Conservation (phyloP, 2,888 invertebrate genomes). For the Loripinus fragilis region DNA sequence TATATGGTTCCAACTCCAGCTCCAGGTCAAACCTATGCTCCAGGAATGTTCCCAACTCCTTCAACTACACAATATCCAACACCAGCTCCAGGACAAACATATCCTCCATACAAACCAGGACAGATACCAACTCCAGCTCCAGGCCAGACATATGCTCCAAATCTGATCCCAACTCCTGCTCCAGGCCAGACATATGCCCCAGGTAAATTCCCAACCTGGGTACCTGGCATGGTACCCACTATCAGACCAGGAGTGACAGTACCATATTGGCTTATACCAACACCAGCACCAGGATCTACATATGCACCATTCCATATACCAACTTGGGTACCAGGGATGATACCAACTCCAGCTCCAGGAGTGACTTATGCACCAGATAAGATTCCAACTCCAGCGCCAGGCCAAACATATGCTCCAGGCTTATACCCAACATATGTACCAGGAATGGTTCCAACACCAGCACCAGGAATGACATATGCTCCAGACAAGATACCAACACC, state of each 20-base stretch:
- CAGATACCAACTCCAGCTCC: slow-evolving; percentile 59
- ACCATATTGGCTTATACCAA: slow-evolving; percentile 55
- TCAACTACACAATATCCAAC: slow-evolving; percentile 57
- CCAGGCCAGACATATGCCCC: slow-evolving; percentile 58
- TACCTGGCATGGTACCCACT: slow-evolving; percentile 51
- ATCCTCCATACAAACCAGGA: slow-evolving; percentile 56
- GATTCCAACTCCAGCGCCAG: slow-evolving; percentile 56
- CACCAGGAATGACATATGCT: slow-evolving; percentile 52
- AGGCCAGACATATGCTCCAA: slow-evolving; percentile 53
- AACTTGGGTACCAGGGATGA: slow-evolving; percentile 58
- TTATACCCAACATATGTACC: slow-evolving; percentile 50
- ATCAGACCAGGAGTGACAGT: slow-evolving; percentile 58
- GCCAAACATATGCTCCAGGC: slow-evolving; percentile 48
- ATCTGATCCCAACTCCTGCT: slow-evolving; percentile 57
- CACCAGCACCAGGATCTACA: slow-evolving; percentile 59
- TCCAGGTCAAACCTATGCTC: slow-evolving; percentile 53
- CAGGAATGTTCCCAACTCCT: slow-evolving; percentile 49
- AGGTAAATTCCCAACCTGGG: slow-evolving; percentile 46
- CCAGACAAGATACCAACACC: slow-evolving; percentile 61
- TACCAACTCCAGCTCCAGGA: slow-evolving; percentile 60
- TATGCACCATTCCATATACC: slow-evolving; percentile 58
- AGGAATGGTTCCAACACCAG: slow-evolving; percentile 55
- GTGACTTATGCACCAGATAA: slow-evolving; percentile 46
- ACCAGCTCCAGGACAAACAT: slow-evolving; percentile 56
- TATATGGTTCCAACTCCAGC: slow-evolving; percentile 53